Base-by-base conservation (phyloP, 2,888 invertebrate genomes). In the Heteropelma amictum region DNA sequence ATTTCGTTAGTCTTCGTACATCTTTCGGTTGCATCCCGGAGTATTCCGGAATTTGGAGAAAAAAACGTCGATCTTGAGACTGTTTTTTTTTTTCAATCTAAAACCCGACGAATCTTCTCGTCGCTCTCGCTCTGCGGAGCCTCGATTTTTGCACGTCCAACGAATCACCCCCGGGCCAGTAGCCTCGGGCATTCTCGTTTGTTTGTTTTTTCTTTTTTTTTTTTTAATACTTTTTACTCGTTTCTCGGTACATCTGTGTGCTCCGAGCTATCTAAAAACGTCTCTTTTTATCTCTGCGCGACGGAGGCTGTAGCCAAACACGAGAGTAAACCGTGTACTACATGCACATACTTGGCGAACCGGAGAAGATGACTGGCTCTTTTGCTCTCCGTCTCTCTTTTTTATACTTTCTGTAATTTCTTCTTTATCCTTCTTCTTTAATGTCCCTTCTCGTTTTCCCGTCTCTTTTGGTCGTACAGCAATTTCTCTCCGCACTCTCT, bases 401-500 rank as follows among this genome's bases (percentile, higher is more conserved):
- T 54, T 51, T 35, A 45, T 38, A 30, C 54, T 49, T 14, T 47
- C 45, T 42, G 35, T 28, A 23, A 35, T 53, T 26, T 14, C 6
- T n/a, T 8, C 14, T 40, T 12, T 26, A 12, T 19, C 19, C 19
- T 6, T 23, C 35, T 19, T 17, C 10, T 26, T 4, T 12, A 23
- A 12, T 33, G 10, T 14, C 30, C 42, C 51, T 12, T 17, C 33
- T 7, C 30, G 19, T 8, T 19, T 14, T 40, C 28, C n/a, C 51
- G n/a, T 53, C 14, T 35, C 53, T 35, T 60, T 28, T 64, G 45
- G 38, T 47, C 64, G 35, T 53, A 60, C 74, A 69, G 26, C 68
- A 53, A 69, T 73, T 69, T 73, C 69, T 73, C 64, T 72, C 42
- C 64, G 47, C 58, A 58, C 64, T 30, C 69, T 23, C 26, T 53